Base-by-base conservation (phyloP, 2,797 vertebrate genomes). In the Tragelaphus eurycerus region DNA sequence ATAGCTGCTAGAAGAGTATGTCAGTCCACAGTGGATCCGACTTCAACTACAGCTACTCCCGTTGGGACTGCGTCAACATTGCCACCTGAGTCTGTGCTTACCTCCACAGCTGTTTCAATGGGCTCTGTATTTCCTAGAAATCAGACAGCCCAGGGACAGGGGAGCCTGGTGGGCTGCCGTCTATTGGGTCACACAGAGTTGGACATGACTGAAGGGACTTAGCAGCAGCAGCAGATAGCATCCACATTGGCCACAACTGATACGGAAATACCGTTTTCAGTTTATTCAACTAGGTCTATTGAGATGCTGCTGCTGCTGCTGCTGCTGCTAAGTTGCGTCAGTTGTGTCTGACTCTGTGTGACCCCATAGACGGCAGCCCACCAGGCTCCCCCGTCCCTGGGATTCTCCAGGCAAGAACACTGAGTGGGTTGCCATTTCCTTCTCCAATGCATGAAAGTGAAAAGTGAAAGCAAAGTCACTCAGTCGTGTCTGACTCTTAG, bases 111-210 rank as follows among this genome's bases (percentile, higher is more conserved):
- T 59, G 10, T 57, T 96, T 85, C 34, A 38, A 11, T 8, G 25
- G 71, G 60, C 74, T 95, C 82, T 55, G 15, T 90, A 34, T 88
- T 92, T 95, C 57, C 92, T 12, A 88, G 54, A 96, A 97, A 93
- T 96, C 88, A 97, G 57, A 90, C 88, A 3, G 16, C 62, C 62
- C 62, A 67, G 62, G n/a, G 62, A 67, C 0, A 0, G 8, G 62
- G 62, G 62, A 67, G 31, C 7, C 16, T 67, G 62, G 31, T 67
- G 31, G 62, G 31, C 62, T 67, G 62, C 16, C 4, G 0, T 34
- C 4, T 19, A 67, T 10, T 31, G 62, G 31, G 16, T 67, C 8
- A 2, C 62, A 67, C 62, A 19, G 62, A 67, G 16, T 10, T 1
- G 8, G 62, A 34, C 8, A 67, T 0, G 8, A 34, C 31, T 67